Percentiles rank a stretch among this genome's conserved stretches.
phyloP scores from a whole-genome alignment of 1,140 invertebrate species.

The Triops cancriformis region DNA sequence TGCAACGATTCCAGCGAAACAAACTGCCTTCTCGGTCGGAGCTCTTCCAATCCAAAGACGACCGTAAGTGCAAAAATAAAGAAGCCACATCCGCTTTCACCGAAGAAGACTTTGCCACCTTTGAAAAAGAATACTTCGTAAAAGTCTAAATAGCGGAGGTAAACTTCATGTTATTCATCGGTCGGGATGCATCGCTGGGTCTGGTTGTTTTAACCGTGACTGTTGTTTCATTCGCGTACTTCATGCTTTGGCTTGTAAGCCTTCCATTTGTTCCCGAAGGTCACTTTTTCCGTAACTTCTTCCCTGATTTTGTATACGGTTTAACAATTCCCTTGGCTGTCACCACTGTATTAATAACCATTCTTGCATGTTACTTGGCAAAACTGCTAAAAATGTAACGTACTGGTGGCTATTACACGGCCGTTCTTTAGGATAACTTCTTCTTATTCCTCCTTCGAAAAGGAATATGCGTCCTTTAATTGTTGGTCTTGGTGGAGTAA shows the following conservation, averaged over 20 bases:
- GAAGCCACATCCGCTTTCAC: slow-evolving; percentile 41
- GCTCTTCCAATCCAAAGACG: neutral
- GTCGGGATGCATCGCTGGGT: slow-evolving; percentile 41
- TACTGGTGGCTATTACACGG: neutral
- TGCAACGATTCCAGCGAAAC: neutral
- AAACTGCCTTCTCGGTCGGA: neutral
- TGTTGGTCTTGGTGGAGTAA: slow-evolving; percentile 1
- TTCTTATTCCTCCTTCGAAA: neutral
- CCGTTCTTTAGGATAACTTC: neutral
- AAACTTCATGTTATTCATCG: slow-evolving; percentile 28
- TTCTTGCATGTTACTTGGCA: slow-evolving; percentile 37
- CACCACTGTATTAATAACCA: slow-evolving; percentile 54
- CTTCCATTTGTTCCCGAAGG: slow-evolving; percentile 55
- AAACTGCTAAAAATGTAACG: neutral
- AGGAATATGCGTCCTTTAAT: neutral
- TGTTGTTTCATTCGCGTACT: slow-evolving; percentile 48
- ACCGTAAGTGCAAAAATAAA: slow-evolving; percentile 20
- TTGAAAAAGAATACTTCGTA: slow-evolving; percentile 43
- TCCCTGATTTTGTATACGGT: slow-evolving; percentile 51
- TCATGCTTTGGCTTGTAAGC: slow-evolving; percentile 57
- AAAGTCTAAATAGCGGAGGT: slow-evolving; percentile 25
- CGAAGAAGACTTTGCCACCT: slow-evolving; percentile 46
- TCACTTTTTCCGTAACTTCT: slow-evolving; percentile 42
- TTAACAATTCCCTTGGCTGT: slow-evolving; percentile 51
- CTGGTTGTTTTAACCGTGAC: slow-evolving; percentile 49